Percentiles rank a stretch among this genome's conserved stretches.
Conservation (phyloP, 2,797 vertebrate genomes). For the Eleutherodactylus coqui region DNA sequence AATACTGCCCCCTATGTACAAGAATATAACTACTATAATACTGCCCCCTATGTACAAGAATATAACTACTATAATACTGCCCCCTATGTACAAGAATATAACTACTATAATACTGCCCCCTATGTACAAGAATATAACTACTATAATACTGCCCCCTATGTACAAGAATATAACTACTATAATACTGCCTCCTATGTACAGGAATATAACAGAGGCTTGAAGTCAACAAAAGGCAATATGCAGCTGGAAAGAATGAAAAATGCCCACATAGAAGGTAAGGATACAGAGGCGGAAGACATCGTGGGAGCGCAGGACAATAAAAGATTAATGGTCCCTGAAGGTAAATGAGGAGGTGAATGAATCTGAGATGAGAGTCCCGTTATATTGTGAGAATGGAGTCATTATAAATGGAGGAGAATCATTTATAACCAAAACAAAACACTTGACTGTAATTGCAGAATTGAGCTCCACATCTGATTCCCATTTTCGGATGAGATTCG, state of each 20-base stretch:
- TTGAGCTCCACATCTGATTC: neutral
- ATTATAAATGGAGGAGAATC: neutral
- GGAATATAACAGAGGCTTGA: too few species aligned
- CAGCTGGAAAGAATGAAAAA: neutral
- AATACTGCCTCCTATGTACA: too few species aligned
- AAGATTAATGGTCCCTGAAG: conserved; percentile 6
- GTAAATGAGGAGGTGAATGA: neutral
- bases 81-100: too few species aligned
- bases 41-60: too few species aligned
- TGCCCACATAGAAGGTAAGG: neutral
- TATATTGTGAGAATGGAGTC: neutral
- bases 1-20: too few species aligned
- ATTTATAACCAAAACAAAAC: neutral
- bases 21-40: too few species aligned
- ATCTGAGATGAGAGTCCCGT: neutral
- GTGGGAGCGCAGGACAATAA: neutral
- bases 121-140: too few species aligned
- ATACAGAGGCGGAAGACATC: neutral
- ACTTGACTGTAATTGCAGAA: neutral
- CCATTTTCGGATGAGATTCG: neutral
- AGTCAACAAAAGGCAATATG: too few species aligned
- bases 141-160: too few species aligned
- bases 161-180: too few species aligned
- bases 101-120: too few species aligned
- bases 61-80: too few species aligned